These are phyloP conservation scores for Caiman crocodilus DNA, from an alignment of 2,797 vertebrate genomes.

Conservation along the genomic window DNA sequence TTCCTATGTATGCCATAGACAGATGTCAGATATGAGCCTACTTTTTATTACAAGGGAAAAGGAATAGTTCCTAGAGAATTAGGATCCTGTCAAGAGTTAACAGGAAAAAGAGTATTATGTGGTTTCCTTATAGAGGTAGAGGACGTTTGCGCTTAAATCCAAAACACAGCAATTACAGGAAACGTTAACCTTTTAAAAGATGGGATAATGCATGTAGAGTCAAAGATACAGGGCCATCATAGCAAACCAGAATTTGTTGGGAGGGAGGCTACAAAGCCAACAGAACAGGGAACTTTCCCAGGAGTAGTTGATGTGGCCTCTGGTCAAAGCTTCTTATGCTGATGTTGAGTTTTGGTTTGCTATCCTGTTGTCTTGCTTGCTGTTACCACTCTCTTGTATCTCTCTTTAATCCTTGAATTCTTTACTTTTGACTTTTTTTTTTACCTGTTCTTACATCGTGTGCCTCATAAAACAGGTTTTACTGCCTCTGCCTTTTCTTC, in stretches of 20 bases:
- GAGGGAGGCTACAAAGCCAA: not conserved
- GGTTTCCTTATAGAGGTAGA: too few relatives aligned
- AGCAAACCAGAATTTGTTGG: not conserved
- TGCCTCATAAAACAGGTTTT: not conserved
- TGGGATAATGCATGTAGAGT: rapidly evolving
- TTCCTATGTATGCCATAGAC: not conserved
- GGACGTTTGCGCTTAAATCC: too few relatives aligned
- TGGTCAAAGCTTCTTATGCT: not conserved
- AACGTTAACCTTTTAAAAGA: too few relatives aligned
- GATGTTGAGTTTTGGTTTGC: not conserved
- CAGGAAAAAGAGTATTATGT: too few relatives aligned
- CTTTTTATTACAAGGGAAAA: not conserved
- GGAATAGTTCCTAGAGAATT: not conserved
- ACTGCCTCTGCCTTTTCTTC: not conserved
- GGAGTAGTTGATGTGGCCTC: rapidly evolving
- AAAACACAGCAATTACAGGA: too few relatives aligned
- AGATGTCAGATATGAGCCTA: not conserved
- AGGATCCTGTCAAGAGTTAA: not conserved
- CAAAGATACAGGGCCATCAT: not conserved
- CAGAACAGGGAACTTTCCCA: rapidly evolving
- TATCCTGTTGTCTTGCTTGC: rapidly evolving
- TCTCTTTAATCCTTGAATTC: not conserved
- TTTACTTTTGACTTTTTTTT: not conserved
- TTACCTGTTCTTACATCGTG: not conserved
- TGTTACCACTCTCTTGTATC: not conserved